Base-by-base conservation (phyloP, 1,140 invertebrate genomes). In the Brachionus paranguensis region DNA sequence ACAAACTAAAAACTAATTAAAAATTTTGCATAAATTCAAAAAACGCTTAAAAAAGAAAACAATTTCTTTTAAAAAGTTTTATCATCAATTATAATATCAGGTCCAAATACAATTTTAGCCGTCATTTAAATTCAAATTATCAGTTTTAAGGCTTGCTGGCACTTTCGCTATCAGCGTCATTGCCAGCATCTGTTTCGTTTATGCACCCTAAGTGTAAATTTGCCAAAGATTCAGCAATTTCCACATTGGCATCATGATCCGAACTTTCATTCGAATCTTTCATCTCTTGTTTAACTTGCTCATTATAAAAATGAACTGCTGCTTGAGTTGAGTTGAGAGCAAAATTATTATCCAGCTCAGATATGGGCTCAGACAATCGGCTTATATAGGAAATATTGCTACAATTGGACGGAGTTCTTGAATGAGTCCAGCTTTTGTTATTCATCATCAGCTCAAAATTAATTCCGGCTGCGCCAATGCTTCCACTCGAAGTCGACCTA, bases 371-470 rank as follows among this genome's bases (percentile, higher is more conserved):
- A 14, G 78, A 81, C n/a, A 81, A 20, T 1, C 78, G 78, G 37
- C 78, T 81, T n/a, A 68, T 81, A 45, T 64, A 81, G 10, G 78
- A 81, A 27, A 81, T 64, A 64, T 81, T 81, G 24, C 81, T 83
- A 37, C 60, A 68, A 24, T 68, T 68, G n/a, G 81, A 83, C 20
- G 81, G 60, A 24, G 81, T 83, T 68, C 81, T 68, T 45, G 81
- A 83, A 50, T 83, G 81, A 53, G 72, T 76, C 72, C 72, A 76
- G 17, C 27, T 47, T 29, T 50, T 72, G 17, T 43, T 83, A 43
- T 72, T 72, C 10, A 72, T 41, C 37, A 72, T n/a, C 10, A 53
- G 7, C 3, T 50, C 27, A 33, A 53, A 53, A 7, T 78, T 78
- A 29, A 47, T 76, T 17, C 65, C 65, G 10, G 33, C 60, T 8